Conservation (phyloP, 2,113 vertebrate species). For the Cynoglossus semilaevis region DNA sequence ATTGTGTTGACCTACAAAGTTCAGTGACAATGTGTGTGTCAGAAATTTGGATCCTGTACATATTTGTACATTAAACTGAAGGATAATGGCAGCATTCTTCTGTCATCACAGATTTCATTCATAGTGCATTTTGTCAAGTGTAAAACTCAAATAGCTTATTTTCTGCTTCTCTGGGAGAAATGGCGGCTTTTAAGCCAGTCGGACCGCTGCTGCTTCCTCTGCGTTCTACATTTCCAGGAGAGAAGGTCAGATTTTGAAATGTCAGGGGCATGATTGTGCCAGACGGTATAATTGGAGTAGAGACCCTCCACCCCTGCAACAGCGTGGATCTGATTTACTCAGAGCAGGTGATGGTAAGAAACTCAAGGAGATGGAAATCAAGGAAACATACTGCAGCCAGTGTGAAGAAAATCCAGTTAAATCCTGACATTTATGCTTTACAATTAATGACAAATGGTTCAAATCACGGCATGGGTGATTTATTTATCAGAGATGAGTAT, state of each 20-base stretch:
- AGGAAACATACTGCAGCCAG: not conserved
- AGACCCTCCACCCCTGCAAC: constrained; percentile 36
- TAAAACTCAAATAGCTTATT: constrained; percentile 10
- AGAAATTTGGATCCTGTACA: too few species aligned
- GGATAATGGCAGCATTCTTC: too few species aligned
- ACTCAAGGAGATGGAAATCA: constrained; percentile 4
- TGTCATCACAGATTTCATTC: too few species aligned
- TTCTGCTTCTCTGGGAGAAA: constrained; percentile 24
- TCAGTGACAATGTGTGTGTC: not conserved
- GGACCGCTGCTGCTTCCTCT: constrained; percentile 19
- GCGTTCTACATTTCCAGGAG: constrained; percentile 51
- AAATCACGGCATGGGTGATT: too few species aligned
- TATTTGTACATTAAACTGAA: not conserved
- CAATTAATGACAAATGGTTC: not conserved
- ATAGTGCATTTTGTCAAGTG: not conserved
- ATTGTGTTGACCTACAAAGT: constrained; percentile 89
- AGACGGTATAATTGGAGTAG: constrained; percentile 79
- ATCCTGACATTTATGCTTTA: not conserved
- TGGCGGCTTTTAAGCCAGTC: constrained; percentile 40
- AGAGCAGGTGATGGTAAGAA: constrained; percentile 34
- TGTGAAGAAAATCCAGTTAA: constrained; percentile 12
- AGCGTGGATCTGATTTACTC: not conserved
- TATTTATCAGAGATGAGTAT: too few species aligned
- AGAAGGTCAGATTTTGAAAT: constrained; percentile 82
- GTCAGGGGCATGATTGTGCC: constrained; percentile 78